Evolutionary conservation across 1,140 invertebrate genomes (phyloP), one percentile per base, ranked within the genome.

Genomic region (Nasonia vitripennis): DNA sequence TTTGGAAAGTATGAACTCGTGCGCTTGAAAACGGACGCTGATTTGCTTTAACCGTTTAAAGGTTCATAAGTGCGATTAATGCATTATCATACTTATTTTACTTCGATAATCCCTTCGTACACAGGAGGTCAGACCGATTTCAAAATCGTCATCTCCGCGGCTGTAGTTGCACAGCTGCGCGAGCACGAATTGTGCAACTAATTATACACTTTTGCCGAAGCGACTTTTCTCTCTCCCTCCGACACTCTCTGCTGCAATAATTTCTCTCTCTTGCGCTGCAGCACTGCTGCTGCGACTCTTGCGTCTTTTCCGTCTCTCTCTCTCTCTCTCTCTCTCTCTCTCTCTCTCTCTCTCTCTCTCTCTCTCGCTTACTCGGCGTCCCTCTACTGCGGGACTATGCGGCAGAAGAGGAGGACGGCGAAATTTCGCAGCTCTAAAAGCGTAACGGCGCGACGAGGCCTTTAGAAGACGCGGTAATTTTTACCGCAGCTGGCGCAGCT

Each of bases 361-460:
- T 31, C 51, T 78, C 5, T 67, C 27, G 12, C 34, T 37, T 31
- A 67, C 31, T 68, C 37, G 23, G 23, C 68, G 67, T 78, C 37
- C 81, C 77, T 71, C 83, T 45, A 48, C 74, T 77, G 74, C 31
- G 7, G 23, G 41, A 77, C 55, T 41, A 48, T 77, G 74, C 74
- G 37, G 74, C 14, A 48, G 86, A 87, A 87, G 87, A 87, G 84
- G 6, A 62, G 17, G 55, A 62, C 6, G 67, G 82, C 88, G 88
- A 89, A 88, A 89, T 89, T 88, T 89, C 88, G 88, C 87, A 90
- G 37, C 55, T 81, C 68, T 51, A 81, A 81, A 81, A 81, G 37
- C 23, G 45, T 71, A 81, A 78, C 77, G 20, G 41, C 48, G 23
- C 48, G 34, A 23, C 74, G 74, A 77, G 11, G 34, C 14, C 74